Evolutionary conservation across 2,888 invertebrate species (phyloP).

Genomic region (Scaptodrosophila latifasciaeformis): DNA sequence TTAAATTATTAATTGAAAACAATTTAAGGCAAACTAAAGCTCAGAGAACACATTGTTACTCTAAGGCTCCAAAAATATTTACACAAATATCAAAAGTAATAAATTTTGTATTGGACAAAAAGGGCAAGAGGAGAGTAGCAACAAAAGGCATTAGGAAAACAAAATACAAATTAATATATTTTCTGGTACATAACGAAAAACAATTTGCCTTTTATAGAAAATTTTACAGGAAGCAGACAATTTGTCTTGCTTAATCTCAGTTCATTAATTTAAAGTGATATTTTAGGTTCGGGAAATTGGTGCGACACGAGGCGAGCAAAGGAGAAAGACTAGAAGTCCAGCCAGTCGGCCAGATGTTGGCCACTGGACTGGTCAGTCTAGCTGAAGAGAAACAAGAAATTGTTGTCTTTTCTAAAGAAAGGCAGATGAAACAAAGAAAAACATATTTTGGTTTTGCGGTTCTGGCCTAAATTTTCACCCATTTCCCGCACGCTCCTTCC

Average conservation of each 20-base stretch:
- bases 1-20: slow-evolving; percentile 56
- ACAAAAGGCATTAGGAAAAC: slow-evolving; percentile 18
- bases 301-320: too few relatives aligned
- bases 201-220: slow-evolving; percentile 51
- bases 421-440: slow-evolving; percentile 18
- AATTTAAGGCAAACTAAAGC: slow-evolving; percentile 10
- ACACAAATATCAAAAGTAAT: slow-evolving; percentile 63
- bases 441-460: slow-evolving; percentile 41
- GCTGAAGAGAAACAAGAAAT: slow-evolving; percentile 3
- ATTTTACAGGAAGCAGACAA: slow-evolving; percentile 39
- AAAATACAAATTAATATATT: slow-evolving; percentile 50
- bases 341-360: not conserved
- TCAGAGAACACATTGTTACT: not conserved
- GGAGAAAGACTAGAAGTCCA: not conserved
- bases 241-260: slow-evolving; percentile 68
- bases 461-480: not conserved
- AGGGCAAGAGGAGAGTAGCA: not conserved
- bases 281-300: slow-evolving; percentile 27
- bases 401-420: slow-evolving; percentile 19
- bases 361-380: slow-evolving; percentile 10
- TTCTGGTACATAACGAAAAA: slow-evolving; percentile 39
- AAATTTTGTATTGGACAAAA: slow-evolving; percentile 47
- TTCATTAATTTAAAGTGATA: slow-evolving; percentile 69
- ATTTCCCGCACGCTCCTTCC: not conserved
- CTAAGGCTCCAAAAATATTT: slow-evolving; percentile 21